These are phyloP conservation scores for Ageneiosus marmoratus DNA, from an alignment of 2,113 vertebrate genomes.

Conservation along the genomic window DNA sequence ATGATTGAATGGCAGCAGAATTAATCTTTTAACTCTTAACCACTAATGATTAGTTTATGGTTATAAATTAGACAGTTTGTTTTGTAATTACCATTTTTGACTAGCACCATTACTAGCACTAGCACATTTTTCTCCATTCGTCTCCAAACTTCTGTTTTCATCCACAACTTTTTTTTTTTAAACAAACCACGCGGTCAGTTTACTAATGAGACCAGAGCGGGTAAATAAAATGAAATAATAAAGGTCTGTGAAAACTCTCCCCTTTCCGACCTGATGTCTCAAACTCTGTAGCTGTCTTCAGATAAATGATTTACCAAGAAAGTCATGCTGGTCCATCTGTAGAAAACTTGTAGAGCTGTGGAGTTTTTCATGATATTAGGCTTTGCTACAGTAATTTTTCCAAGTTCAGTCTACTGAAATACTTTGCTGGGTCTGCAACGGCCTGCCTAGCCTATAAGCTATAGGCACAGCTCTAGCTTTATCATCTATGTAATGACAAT, in stretches of 20 bases:
- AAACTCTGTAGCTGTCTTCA: not conserved
- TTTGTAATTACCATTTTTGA: not conserved
- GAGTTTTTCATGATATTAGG: not conserved
- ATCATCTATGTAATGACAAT: not conserved
- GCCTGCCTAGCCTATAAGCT: not conserved
- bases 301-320: constrained; percentile 3
- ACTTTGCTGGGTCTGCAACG: not conserved
- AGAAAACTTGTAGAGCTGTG: not conserved
- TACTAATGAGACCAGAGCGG: not conserved
- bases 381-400: not conserved
- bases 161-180: not conserved
- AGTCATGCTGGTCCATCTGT: not conserved
- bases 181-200: not conserved
- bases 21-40: not conserved
- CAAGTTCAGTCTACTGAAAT: not conserved
- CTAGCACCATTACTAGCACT: not conserved
- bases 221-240: constrained; percentile 4
- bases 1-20: not conserved
- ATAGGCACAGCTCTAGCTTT: not conserved
- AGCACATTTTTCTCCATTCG: not conserved
- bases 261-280: not conserved
- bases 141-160: not conserved
- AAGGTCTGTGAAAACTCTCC: not conserved
- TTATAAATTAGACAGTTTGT: not conserved
- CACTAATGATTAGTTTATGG: not conserved